Percentiles rank a stretch among this genome's conserved stretches.
phyloP scores from a whole-genome alignment of 2,797 vertebrate genomes.

The Aphelocoma californica region DNA sequence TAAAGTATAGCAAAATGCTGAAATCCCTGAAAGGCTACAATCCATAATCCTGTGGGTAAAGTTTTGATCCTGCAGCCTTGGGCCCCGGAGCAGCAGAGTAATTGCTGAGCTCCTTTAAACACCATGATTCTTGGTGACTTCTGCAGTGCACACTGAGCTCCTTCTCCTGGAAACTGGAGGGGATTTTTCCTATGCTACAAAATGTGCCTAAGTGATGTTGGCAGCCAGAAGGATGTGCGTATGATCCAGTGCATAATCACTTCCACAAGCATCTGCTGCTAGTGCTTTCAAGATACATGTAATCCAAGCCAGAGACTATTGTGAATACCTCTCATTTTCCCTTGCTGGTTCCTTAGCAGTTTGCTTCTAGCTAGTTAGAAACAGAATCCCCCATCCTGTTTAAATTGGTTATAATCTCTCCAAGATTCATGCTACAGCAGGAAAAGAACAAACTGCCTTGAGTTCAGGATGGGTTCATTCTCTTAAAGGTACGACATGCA shows the following conservation, averaged over 20 bases:
- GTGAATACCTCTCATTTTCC: constrained; percentile 9
- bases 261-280: constrained; percentile 40
- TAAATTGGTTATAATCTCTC: constrained; percentile 45
- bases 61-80: not conserved
- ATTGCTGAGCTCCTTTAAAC: not conserved
- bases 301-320: constrained; percentile 13
- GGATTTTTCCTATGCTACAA: not conserved
- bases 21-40: not conserved
- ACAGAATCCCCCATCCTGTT: constrained; percentile 1
- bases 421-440: not conserved
- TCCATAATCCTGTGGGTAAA: not conserved
- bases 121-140: not conserved
- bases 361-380: constrained; percentile 37
- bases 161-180: not conserved
- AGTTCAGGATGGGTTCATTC: constrained; percentile 55
- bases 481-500: constrained; percentile 23
- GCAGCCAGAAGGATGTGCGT: not conserved
- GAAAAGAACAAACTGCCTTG: not conserved
- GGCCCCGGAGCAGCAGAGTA: not conserved
- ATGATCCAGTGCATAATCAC: constrained; percentile 12
- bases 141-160: not conserved
- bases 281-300: not conserved
- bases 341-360: not conserved
- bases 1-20: not conserved
- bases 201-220: not conserved